Evolutionary conservation across 2,888 invertebrate genomes (phyloP).

Genomic region (Drosophila bunnanda): DNA sequence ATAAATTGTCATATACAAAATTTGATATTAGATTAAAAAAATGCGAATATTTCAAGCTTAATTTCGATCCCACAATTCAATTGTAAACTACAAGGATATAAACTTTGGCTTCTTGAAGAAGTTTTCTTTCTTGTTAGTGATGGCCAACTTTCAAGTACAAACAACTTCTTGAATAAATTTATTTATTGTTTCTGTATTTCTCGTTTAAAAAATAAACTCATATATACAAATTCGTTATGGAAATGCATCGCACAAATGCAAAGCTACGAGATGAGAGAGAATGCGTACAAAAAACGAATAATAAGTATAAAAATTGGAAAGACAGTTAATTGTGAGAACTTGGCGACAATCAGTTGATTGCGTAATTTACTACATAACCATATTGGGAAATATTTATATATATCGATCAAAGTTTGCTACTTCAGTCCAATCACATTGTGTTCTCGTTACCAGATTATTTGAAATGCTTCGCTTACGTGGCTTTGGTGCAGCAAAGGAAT

Average conservation of each 20-base stretch:
- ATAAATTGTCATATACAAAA: too few species aligned
- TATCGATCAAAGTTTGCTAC: conserved; percentile 18
- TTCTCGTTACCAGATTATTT: conserved; percentile 17
- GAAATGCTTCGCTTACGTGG: conserved; percentile 6
- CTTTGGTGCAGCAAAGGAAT: conserved; percentile 28
- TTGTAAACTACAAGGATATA: too few species aligned
- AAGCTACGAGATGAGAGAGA: conserved; percentile 9
- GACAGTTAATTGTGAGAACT: conserved; percentile 9
- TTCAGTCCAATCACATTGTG: conserved; percentile 44
- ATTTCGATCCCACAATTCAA: too few species aligned
- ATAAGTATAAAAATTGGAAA: conserved; percentile 16
- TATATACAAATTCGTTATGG: conserved; percentile 30
- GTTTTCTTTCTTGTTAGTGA: not conserved
- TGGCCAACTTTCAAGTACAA: not conserved
- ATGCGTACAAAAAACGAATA: conserved; percentile 15
- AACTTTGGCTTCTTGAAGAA: too few species aligned
- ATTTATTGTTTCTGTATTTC: conserved; percentile 24
- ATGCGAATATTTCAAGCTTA: too few species aligned
- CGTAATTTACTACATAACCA: conserved; percentile 9
- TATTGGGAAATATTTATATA: conserved; percentile 20
- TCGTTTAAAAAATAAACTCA: conserved; percentile 26
- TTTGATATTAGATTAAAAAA: too few species aligned
- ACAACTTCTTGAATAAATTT: not conserved
- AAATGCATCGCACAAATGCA: conserved; percentile 10
- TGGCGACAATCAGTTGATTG: conserved; percentile 4